Evolutionary conservation across 2,113 vertebrate species (phyloP), one percentile per base, ranked within the genome.

Genomic region (Brachionichthys hirsutus): DNA sequence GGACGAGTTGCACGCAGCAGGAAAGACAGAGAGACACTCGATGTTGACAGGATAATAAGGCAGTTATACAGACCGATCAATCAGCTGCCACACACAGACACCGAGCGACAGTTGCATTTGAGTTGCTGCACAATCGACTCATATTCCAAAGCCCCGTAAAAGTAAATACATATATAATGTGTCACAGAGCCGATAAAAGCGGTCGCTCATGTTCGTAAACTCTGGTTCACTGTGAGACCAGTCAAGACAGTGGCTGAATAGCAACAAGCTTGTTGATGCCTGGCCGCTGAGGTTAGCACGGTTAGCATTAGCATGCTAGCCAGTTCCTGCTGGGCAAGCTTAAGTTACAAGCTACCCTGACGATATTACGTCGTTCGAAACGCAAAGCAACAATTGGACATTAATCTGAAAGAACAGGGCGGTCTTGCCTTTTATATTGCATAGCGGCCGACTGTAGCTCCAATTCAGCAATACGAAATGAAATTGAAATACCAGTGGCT

Each of bases 401-500:
- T 41, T 30, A 24, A 19, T 38, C 53, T 70, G 44, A 46, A 45
- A 63, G 14, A 63, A 11, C 49, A 20, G 78, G 63, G 17, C 47
- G 54, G 66, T 89, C 87, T 90, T 84, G 73, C 90, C 90, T 86
- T 77, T 55, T 53, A 38, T 73, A 17, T 85, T 86, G 87, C 91
- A 92, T 91, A 82, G 80, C 82, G 72, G 58, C 47, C 71, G 85
- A 72, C 51, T 48, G 73, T 58, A 56, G 81, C 77, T 85, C 86
- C 85, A 40, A 71, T 52, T 77, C 80, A 62, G 70, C 57, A 67
- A 85, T 77, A 76, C 75, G 60, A 82, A 85, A 85, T 78, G 66
- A 81, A 81, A 87, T 73, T 61, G 83, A 87, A 86, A 85, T 86
- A 89, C 84, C 86, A 61, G 87, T 82, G 83, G 84, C 83, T 91